A percentile compares a stretch with the other conserved stretches of the same genome.
Evolutionary conservation across 2,113 vertebrate species (phyloP).

Genomic region (Tapirus terrestris): DNA sequence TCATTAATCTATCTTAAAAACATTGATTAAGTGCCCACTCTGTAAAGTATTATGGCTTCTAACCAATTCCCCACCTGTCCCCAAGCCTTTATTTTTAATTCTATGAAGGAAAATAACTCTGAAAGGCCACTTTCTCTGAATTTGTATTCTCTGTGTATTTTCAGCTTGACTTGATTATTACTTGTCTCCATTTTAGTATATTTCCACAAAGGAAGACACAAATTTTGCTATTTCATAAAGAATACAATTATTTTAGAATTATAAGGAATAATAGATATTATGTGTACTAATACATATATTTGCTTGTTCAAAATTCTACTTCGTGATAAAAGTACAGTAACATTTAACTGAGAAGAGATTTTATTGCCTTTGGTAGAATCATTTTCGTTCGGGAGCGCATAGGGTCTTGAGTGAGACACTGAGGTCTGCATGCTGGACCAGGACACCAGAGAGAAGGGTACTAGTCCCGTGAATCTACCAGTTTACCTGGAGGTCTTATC

Average conservation of each 20-base stretch:
- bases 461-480: not conserved
- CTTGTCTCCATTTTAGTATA: slow-evolving; percentile 15
- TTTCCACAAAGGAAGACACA: not conserved
- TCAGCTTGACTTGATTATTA: not conserved
- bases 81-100: not conserved
- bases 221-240: not conserved
- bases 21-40: not conserved
- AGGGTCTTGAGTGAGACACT: not conserved
- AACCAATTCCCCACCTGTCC: not conserved
- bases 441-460: not conserved
- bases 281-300: not conserved
- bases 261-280: not conserved
- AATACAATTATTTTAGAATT: not conserved
- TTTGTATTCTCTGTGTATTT: not conserved
- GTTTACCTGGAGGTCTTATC: not conserved
- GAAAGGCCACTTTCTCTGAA: not conserved
- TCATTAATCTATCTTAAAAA: slow-evolving; percentile 20
- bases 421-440: not conserved
- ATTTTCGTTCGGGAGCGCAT: not conserved
- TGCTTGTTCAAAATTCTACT: not conserved
- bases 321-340: not conserved
- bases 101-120: not conserved
- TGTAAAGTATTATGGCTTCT: not conserved
- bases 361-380: not conserved
- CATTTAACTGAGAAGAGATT: not conserved